Conservation (phyloP, 2,797 vertebrate species). For the Esox lucius region DNA sequence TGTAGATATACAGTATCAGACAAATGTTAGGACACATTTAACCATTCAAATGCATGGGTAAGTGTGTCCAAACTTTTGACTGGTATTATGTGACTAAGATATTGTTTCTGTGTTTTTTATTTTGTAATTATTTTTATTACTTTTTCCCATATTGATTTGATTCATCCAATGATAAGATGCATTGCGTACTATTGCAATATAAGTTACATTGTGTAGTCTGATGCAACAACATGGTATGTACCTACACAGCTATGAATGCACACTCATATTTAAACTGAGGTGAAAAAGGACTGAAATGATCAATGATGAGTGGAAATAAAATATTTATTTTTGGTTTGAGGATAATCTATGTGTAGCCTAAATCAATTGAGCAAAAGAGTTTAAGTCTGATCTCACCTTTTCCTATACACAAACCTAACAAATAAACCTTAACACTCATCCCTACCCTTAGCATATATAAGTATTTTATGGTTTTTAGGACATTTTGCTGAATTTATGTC, state of each 20-base stretch:
- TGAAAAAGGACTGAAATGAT: conserved; percentile 52
- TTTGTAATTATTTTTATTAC: conserved; percentile 1
- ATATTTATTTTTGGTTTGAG: conserved; percentile 44
- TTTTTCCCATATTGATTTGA: conserved; percentile 1
- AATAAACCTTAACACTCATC: too few species aligned
- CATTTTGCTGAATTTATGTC: too few species aligned
- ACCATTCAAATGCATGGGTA: too few species aligned
- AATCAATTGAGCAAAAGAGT: not conserved
- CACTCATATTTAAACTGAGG: conserved; percentile 44
- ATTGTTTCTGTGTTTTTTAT: conserved; percentile 22
- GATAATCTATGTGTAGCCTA: not conserved
- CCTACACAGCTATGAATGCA: conserved; percentile 4
- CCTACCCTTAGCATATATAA: too few species aligned
- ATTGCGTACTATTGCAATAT: too few species aligned
- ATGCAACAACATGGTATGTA: not conserved
- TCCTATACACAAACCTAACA: too few species aligned
- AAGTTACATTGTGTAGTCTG: not conserved
- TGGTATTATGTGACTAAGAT: conserved; percentile 47
- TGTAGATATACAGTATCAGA: conserved; percentile 24
- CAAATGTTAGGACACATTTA: conserved; percentile 4
- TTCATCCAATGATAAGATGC: conserved; percentile 1
- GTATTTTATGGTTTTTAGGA: too few species aligned
- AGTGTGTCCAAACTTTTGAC: conserved; percentile 26
- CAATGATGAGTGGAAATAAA: conserved; percentile 60
- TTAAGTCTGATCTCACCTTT: not conserved